These are phyloP conservation scores for Orchestes rusci DNA, from an alignment of 2,888 invertebrate species.

Conservation along the genomic window DNA sequence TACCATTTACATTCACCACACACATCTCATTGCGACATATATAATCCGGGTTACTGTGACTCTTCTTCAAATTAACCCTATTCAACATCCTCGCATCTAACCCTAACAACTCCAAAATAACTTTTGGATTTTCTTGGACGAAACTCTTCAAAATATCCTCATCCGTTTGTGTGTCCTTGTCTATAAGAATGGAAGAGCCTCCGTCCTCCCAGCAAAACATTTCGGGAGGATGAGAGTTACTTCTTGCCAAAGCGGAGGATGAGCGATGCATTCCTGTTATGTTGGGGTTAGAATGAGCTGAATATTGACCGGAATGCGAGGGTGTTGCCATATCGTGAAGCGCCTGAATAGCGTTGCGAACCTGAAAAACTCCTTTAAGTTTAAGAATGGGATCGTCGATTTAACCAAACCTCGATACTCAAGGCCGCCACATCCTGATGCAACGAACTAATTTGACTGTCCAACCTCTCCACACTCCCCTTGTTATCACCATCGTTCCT, in stretches of 20 bases:
- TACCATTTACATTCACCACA: slow-evolving; percentile 12
- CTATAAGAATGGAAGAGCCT: slow-evolving; percentile 26
- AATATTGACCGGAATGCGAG: slow-evolving; percentile 45
- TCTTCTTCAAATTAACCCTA: slow-evolving; percentile 34
- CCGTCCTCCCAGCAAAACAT: slow-evolving; percentile 68
- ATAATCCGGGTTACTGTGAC: slow-evolving; percentile 35
- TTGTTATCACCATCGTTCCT: slow-evolving; percentile 19
- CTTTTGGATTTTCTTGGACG: slow-evolving; percentile 65
- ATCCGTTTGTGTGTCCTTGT: slow-evolving; percentile 56
- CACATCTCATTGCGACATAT: slow-evolving; percentile 21
- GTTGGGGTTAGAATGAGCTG: slow-evolving; percentile 78
- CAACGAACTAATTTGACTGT: slow-evolving; percentile 72
- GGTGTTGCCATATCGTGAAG: slow-evolving; percentile 74
- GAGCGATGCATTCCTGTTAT: slow-evolving; percentile 41
- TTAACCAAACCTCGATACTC: slow-evolving; percentile 69
- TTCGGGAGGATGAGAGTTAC: slow-evolving; percentile 79
- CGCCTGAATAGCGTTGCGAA: slow-evolving; percentile 75
- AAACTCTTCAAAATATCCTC: slow-evolving; percentile 53
- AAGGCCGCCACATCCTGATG: slow-evolving; percentile 82
- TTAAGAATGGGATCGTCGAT: background rate
- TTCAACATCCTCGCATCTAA: slow-evolving; percentile 52
- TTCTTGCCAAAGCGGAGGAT: slow-evolving; percentile 58
- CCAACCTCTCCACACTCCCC: slow-evolving; percentile 61
- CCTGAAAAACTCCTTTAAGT: slow-evolving; percentile 45
- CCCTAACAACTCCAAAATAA: slow-evolving; percentile 65